Base-by-base conservation (phyloP, 2,888 invertebrate genomes). In the Barypeithes pellucidus region DNA sequence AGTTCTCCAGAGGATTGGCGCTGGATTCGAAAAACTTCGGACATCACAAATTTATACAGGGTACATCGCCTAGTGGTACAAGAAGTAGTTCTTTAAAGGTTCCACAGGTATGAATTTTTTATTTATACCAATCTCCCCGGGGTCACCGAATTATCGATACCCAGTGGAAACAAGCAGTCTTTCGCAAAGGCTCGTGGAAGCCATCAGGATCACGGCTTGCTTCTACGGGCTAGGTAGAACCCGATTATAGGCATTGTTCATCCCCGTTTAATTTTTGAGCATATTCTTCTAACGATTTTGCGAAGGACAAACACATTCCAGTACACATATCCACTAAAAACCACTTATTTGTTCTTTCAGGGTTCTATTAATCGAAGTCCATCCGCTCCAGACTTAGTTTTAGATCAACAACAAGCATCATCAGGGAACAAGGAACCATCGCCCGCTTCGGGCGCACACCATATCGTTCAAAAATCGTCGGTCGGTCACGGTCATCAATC, bases 321-420 rank as follows among this genome's bases (percentile, higher is more conserved):
- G n/a, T n/a, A n/a, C n/a, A n/a, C n/a, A n/a, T n/a, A n/a, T n/a
- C n/a, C n/a, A n/a, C n/a, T n/a, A n/a, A n/a, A n/a, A n/a, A n/a
- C n/a, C n/a, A n/a, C 11, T 9, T 24, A 4, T 14, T 57, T 1
- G 16, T 59, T 12, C 16, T 70, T 29, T 29, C 29, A 85, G 85
- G 82, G 82, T 82, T 85, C 85, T 68, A 84, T 86, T 20, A 85
- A 84, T 77, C 83, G 84, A 80, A 90, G 90, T 81, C 91, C 91
- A 43, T 90, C 90, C 75, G 91, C 91, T 7, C 90, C 91, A 1
- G 88, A 89, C 75, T 85, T 90, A 43, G 85, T 86, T 16, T 84
- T 86, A 62, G 88, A 80, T 84, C 84, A 77, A 41, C 84, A 77
- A 41, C 68, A 72, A 8, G 84, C 54, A 82, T 85, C 14, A 78